Percentiles rank a stretch among this genome's conserved stretches.
These are phyloP conservation scores for Perodicticus potto DNA, from an alignment of 2,797 vertebrate species.

Conservation along the genomic window DNA sequence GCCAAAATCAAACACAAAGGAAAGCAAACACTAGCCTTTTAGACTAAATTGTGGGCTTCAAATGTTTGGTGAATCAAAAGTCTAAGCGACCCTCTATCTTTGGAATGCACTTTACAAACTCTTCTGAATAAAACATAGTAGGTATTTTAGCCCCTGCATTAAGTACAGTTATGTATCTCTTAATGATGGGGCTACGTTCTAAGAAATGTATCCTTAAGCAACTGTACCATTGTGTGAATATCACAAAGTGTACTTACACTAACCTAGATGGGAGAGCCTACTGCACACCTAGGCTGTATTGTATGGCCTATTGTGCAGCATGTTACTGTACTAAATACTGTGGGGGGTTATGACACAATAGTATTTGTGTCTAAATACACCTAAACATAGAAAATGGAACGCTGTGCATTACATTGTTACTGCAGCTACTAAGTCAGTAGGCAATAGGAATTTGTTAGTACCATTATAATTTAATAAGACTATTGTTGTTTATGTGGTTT, in stretches of 20 bases:
- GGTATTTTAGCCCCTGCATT: neutral
- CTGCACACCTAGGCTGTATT: neutral
- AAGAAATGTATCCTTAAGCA: neutral
- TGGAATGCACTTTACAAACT: constrained; percentile 23
- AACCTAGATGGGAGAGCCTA: neutral
- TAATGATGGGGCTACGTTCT: neutral
- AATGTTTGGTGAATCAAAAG: neutral
- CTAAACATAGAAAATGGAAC: neutral
- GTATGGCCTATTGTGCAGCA: neutral
- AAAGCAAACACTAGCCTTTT: constrained; percentile 21
- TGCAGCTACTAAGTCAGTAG: neutral
- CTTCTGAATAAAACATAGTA: neutral
- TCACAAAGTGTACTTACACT: neutral
- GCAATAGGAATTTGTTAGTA: neutral
- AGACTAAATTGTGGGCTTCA: neutral
- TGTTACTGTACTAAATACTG: neutral
- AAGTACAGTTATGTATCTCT: neutral
- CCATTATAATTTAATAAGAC: neutral
- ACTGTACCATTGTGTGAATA: neutral
- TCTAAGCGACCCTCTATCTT: neutral
- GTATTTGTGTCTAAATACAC: neutral
- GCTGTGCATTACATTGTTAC: neutral
- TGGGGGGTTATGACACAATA: neutral
- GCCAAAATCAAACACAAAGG: neutral
- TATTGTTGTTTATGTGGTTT: neutral